Conservation (phyloP, 1,140 invertebrate species). For the Stegodyphus dumicola region DNA sequence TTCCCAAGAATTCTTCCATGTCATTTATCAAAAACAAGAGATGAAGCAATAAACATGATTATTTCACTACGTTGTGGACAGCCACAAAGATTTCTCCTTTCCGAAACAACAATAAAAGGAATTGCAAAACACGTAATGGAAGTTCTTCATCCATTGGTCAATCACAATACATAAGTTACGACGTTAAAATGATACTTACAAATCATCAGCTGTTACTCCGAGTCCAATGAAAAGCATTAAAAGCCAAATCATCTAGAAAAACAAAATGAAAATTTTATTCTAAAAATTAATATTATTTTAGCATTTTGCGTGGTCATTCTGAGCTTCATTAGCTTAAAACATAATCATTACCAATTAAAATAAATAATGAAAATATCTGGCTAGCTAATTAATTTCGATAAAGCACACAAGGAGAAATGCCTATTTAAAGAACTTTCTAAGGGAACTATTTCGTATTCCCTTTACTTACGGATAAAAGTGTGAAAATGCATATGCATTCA, state of each 20-base stretch:
- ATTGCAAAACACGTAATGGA: background rate
- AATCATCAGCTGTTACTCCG: constrained; percentile 76
- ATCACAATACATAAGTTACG: constrained; percentile 11
- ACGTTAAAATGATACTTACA: constrained; percentile 67
- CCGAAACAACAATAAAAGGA: background rate
- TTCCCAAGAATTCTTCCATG: background rate
- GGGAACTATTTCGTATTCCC: no score
- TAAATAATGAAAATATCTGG: no score
- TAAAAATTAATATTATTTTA: no score
- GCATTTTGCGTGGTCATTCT: no score
- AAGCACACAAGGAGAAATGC: no score
- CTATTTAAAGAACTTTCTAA: no score
- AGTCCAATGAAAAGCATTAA: constrained; percentile 75
- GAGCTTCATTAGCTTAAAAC: no score
- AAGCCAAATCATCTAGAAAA: constrained; percentile 69
- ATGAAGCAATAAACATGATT: background rate
- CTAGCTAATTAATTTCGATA: no score
- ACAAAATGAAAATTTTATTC: background rate
- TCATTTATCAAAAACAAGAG: background rate
- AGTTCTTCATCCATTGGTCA: background rate
- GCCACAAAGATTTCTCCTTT: background rate
- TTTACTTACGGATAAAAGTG: no score
- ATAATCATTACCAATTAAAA: no score
- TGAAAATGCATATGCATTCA: no score
- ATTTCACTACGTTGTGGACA: background rate